Evolutionary conservation across 2,113 vertebrate genomes (phyloP).

Genomic region (Tyrannus savana): DNA sequence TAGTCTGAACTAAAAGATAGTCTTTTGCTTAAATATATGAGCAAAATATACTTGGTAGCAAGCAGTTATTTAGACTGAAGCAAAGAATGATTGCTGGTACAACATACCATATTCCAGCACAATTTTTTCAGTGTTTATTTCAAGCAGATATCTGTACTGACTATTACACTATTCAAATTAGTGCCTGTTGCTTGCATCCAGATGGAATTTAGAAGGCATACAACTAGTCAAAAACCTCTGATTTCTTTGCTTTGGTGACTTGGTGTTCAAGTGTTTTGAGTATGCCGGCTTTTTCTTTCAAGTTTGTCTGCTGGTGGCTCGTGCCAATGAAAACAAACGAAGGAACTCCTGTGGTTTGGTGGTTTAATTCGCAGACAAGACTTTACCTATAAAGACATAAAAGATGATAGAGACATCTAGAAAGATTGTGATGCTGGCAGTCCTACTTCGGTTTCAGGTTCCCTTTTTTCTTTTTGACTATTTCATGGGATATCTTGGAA

Average conservation of each 20-base stretch:
- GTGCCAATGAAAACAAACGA: background rate
- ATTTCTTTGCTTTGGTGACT: background rate
- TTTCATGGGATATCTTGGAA: background rate
- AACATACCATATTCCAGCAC: background rate
- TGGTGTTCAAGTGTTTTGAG: background rate
- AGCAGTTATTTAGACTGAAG: background rate
- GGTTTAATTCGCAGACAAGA: accelerated
- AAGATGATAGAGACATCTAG: background rate
- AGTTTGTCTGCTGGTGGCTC: background rate
- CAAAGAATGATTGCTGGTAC: background rate
- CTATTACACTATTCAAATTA: background rate
- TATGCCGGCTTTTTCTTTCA: background rate
- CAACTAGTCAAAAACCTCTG: background rate
- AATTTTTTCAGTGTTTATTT: background rate
- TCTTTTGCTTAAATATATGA: background rate
- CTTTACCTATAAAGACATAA: background rate
- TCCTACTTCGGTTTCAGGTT: background rate
- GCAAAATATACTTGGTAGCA: background rate
- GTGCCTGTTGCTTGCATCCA: background rate
- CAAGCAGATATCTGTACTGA: background rate
- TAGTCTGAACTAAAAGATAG: background rate
- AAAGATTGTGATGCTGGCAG: background rate
- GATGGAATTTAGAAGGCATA: background rate
- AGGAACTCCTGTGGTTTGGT: background rate
- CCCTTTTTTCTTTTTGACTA: background rate